phyloP scores from a whole-genome alignment of 1,140 invertebrate species.

The Teleopsis dalmanni region DNA sequence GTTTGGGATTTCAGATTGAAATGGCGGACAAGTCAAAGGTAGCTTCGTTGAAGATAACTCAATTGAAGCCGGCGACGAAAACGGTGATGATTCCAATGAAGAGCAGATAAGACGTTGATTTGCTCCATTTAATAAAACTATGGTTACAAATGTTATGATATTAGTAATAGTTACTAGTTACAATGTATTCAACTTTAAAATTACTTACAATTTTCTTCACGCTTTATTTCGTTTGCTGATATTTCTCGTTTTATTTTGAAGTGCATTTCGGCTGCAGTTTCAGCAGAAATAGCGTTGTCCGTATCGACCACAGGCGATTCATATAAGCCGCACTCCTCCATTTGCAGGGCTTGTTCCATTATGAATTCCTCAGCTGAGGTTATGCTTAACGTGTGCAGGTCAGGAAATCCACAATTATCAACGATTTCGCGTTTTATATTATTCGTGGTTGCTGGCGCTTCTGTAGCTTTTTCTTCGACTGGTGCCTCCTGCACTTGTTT shows the following conservation, averaged over 20 bases:
- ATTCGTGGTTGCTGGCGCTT: conserved; percentile 11
- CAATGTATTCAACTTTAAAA: neutral
- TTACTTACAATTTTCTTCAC: conserved; percentile 36
- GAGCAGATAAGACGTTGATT: conserved; percentile 32
- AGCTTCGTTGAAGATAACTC: conserved; percentile 18
- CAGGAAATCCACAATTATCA: conserved; percentile 19
- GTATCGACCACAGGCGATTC: conserved; percentile 23
- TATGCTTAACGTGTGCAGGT: conserved; percentile 34
- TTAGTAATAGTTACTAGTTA: neutral
- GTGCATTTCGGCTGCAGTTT: conserved; percentile 36
- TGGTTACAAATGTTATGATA: neutral
- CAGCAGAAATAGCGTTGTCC: conserved; percentile 36
- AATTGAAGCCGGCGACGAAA: conserved; percentile 38
- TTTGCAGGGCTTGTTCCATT: conserved; percentile 41
- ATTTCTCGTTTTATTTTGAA: conserved; percentile 39
- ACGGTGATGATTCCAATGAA: conserved; percentile 37
- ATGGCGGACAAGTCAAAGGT: neutral
- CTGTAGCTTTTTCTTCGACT: neutral
- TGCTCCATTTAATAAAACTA: conserved; percentile 2
- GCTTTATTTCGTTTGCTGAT: conserved; percentile 14
- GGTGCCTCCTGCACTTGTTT: conserved; percentile 30
- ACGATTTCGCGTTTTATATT: neutral
- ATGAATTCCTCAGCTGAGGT: conserved; percentile 41
- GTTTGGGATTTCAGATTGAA: neutral
- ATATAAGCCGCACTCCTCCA: conserved; percentile 39